Percentiles rank a stretch among this genome's conserved stretches.
These are phyloP conservation scores for Carpatolechia fugitivella DNA, from an alignment of 2,888 invertebrate genomes.

Conservation along the genomic window DNA sequence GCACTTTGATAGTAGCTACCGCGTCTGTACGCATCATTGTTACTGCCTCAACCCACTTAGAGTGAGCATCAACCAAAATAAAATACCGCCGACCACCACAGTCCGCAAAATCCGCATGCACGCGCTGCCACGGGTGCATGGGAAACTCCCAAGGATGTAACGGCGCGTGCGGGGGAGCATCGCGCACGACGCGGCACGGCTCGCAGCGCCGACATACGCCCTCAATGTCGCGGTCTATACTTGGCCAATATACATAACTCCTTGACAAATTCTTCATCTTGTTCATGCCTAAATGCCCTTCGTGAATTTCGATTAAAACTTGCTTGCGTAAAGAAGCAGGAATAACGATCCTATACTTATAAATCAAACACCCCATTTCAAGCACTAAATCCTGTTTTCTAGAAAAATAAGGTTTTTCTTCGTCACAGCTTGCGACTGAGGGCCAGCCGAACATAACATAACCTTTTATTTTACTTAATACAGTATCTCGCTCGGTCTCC, in stretches of 20 bases:
- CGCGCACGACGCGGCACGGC: slow-evolving; percentile 19
- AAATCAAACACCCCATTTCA: slow-evolving; percentile 19
- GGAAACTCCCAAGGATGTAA: slow-evolving; percentile 24
- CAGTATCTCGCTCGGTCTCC: slow-evolving; percentile 16
- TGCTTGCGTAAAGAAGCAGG: background rate
- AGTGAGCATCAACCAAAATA: slow-evolving; percentile 25
- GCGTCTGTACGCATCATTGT: slow-evolving; percentile 17
- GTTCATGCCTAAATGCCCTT: too few relatives aligned
- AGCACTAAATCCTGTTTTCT: slow-evolving; percentile 12
- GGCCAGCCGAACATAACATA: slow-evolving; percentile 26
- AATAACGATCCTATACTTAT: slow-evolving; percentile 18
- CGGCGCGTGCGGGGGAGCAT: too few relatives aligned
- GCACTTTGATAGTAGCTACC: slow-evolving; percentile 7
- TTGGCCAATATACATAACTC: slow-evolving; percentile 26
- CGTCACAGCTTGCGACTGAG: slow-evolving; percentile 7
- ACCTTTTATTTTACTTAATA: slow-evolving; percentile 21
- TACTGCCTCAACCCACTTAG: slow-evolving; percentile 29
- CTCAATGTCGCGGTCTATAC: slow-evolving; percentile 20
- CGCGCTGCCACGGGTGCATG: slow-evolving; percentile 23
- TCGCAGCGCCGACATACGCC: slow-evolving; percentile 11
- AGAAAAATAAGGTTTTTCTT: slow-evolving; percentile 17
- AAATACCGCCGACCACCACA: slow-evolving; percentile 24
- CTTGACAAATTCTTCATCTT: slow-evolving; percentile 26
- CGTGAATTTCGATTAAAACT: slow-evolving; percentile 3
- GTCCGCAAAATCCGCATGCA: slow-evolving; percentile 27